Conservation (phyloP, 37 sponge, comb jelly and placozoan species). For the Hormiphora californensis region DNA sequence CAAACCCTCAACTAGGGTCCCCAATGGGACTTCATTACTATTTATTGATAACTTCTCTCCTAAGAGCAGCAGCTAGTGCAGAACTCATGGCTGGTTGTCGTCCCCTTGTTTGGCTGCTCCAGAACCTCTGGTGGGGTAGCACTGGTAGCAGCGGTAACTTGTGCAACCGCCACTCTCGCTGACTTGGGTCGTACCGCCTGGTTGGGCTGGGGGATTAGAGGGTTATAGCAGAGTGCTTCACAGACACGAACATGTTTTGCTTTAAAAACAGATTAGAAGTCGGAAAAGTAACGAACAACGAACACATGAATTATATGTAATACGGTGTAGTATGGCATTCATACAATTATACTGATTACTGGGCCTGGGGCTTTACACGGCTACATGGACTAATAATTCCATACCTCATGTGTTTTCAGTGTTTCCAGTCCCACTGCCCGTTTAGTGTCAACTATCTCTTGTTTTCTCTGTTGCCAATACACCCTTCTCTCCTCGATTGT, state of each 20-base stretch:
- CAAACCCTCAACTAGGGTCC: no score
- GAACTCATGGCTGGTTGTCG: conserved; percentile 13
- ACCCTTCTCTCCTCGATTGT: neutral
- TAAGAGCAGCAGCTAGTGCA: neutral
- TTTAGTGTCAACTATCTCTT: neutral
- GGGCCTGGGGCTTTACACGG: neutral
- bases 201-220: neutral
- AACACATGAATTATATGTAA: no score
- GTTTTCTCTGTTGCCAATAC: conserved; percentile 20
- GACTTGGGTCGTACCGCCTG: neutral
- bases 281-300: no score
- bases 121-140: neutral
- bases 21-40: no score
- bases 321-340: no score
- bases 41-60: conserved; percentile 6
- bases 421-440: neutral
- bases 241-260: neutral
- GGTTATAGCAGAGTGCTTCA: neutral
- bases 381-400: neutral
- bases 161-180: neutral
- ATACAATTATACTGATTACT: no score
- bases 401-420: neutral
- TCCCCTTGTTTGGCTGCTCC: neutral
- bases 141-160: neutral
- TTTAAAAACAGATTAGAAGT: neutral